Conservation (phyloP, 1,140 invertebrate species). For the Diachasma alloeum region DNA sequence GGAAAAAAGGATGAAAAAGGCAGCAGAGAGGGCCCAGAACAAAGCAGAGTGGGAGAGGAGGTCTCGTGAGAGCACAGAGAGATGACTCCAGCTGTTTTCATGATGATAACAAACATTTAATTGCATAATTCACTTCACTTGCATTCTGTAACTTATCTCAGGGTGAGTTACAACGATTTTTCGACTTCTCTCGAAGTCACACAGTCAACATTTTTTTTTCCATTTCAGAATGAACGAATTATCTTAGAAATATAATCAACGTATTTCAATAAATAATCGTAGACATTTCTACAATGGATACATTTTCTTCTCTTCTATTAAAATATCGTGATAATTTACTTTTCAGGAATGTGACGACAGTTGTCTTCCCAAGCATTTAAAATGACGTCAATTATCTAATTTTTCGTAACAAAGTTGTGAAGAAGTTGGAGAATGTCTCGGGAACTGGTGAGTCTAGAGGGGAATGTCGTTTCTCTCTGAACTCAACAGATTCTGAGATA, state of each 20-base stretch:
- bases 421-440: too few species aligned
- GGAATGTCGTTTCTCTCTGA: too few species aligned
- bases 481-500: background rate
- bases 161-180: background rate
- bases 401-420: background rate
- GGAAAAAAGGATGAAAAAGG: slow-evolving; percentile 62
- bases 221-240: background rate
- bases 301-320: background rate
- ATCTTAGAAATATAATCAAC: slow-evolving; percentile 1
- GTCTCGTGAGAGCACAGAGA: slow-evolving; percentile 26
- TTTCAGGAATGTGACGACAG: background rate
- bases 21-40: slow-evolving; percentile 48
- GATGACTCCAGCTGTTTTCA: slow-evolving; percentile 15
- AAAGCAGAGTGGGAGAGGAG: slow-evolving; percentile 54
- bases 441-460: too few species aligned
- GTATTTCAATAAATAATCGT: slow-evolving; percentile 3
- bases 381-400: too few species aligned
- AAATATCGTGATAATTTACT: background rate
- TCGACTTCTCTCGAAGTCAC: background rate
- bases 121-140: background rate
- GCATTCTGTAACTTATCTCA: slow-evolving; percentile 1
- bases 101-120: slow-evolving; percentile 10
- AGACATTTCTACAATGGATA: background rate
- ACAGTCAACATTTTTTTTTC: background rate
- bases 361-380: background rate